Percentiles rank a stretch among this genome's conserved stretches.
Conservation (phyloP, 2,113 vertebrate species). For the Apeltes quadracus region DNA sequence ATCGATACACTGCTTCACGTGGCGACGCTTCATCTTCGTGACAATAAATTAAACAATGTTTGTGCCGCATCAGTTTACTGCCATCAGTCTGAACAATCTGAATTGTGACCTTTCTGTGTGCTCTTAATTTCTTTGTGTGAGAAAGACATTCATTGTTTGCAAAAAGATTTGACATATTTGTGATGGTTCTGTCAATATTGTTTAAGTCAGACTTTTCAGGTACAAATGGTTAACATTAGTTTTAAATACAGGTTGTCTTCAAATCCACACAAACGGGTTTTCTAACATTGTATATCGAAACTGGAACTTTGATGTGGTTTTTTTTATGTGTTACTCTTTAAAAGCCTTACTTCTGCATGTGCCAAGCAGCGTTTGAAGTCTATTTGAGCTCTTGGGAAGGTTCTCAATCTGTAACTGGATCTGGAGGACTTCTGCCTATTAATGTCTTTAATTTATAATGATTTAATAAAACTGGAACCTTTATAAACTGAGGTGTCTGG, state of each 20-base stretch:
- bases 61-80: conserved; percentile 27
- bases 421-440: conserved; percentile 28
- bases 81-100: conserved; percentile 1
- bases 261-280: neutral
- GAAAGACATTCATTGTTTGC: neutral
- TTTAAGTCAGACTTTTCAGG: conserved; percentile 36
- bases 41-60: conserved; percentile 10
- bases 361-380: conserved; percentile 16
- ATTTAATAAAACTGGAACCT: conserved; percentile 61
- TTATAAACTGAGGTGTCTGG: conserved; percentile 29
- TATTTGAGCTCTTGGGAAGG: neutral
- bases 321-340: conserved; percentile 12
- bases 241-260: conserved; percentile 21
- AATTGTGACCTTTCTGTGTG: conserved; percentile 45
- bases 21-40: conserved; percentile 15
- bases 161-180: neutral
- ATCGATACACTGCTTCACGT: neutral
- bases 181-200: neutral
- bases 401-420: conserved; percentile 16
- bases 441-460: conserved; percentile 62
- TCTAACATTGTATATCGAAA: conserved; percentile 25
- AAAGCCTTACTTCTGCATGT: conserved; percentile 23
- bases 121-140: conserved; percentile 22
- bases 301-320: conserved; percentile 15
- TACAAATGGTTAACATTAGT: neutral